Base-by-base conservation (phyloP, 2,888 invertebrate species). In the Mimas tiliae region DNA sequence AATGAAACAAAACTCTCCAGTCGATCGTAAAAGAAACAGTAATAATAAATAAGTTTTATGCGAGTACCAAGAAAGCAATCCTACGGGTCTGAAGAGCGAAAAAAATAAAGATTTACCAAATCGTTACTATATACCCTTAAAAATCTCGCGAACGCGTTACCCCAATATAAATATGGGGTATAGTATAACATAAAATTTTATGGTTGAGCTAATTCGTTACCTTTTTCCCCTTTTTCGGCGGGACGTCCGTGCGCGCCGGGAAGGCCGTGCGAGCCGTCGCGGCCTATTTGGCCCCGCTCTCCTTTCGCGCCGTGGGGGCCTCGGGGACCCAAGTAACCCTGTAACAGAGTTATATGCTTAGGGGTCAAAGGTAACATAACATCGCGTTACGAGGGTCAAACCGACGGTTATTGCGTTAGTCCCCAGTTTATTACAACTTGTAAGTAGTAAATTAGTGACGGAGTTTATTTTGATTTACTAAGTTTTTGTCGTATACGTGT, bases 141-240 rank as follows among this genome's bases (percentile, higher is more conserved):
- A 81, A 90, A 89, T 90, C 88, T 88, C 85, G 86, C 85, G 80
- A 90, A 88, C 87, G 86, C 82, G 87, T 87, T 87, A 79, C 80
- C 79, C 78, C 70, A 81, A 85, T 82, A 89, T 91, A 92, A 92
- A 92, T 92, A 90, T 88, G 84, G 88, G 87, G 87, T 87, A 89
- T 88, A 88, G 87, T 86, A 87, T 80, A 87, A 87, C 90, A 92
- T 93, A 92, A 93, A 93, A 92, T 91, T 93, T 93, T 87, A 92
- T 91, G 91, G 91, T 87, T 85, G 85, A 91, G 88, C 90, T 85
- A 85, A 82, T 87, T 86, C 78, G 81, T 94, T 95, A 84, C 96
- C 95, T 89, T 96, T 96, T 78, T 96, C 96, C 67, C 97, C 97
- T 87, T 96, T 97, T 80, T 95, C 96, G 11, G 96, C 96, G 65